Base-by-base conservation (phyloP, 2,888 invertebrate species). In the Campoletis raptor region DNA sequence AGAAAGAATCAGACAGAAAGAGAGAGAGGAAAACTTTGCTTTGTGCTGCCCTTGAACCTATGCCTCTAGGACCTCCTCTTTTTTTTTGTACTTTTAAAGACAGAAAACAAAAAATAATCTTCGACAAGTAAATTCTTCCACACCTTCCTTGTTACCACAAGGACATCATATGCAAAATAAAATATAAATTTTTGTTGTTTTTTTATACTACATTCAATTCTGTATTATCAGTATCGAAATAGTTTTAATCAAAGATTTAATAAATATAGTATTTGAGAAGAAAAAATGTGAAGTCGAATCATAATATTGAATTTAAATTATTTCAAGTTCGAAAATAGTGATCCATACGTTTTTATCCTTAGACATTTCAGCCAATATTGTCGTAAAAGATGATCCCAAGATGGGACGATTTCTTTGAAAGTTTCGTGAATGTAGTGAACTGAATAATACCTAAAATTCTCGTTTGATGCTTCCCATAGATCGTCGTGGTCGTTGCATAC, bases 351-450 rank as follows among this genome's bases (percentile, higher is more conserved):
- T 30, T 30, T 30, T 6, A 6, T 61, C 7, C 15, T 61, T 24
- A 15, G 30, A 6, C 30, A 30, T 61, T 61, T 15, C 5, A 30
- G 5, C 15, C 6, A 61, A 30, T 12, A 7, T 15, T 30, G 61
- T 61, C 3, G 30, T 61, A 15, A 15, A 61, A 61, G 15, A 24
- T 12, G 4, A 57, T 57, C 40, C 40, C 18, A 67, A 40, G 40
- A 67, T 21, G 67, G 21, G 37, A 66, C 18, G 18, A 66, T 36
- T 37, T 54, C 54, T 77, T 61, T 73, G 77, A 57, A 83, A 84
- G 85, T 88, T 88, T 87, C 85, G 85, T 81, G 87, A 80, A 87
- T 81, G 80, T 86, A 81, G 83, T 87, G 81, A 85, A 72, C 85
- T 37, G n/a, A 57, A 52, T 70, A 70, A 52, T 52, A 70, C 9